These are phyloP conservation scores for Gallinago solitaria DNA, from an alignment of 2,797 vertebrate genomes.

Conservation along the genomic window DNA sequence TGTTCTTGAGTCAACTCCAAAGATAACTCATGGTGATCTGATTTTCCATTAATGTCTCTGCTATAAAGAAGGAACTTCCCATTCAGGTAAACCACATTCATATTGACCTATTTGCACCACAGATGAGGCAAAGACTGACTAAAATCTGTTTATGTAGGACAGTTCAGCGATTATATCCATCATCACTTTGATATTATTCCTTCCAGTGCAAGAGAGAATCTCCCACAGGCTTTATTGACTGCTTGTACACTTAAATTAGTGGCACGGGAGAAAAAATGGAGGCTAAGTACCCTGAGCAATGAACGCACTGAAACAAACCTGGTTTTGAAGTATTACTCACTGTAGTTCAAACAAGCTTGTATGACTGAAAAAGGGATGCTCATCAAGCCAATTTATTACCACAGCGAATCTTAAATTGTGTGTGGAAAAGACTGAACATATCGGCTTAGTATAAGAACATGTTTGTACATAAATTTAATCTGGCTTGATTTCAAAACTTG, in stretches of 20 bases:
- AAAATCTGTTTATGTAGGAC: not conserved
- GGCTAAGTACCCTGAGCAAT: not conserved
- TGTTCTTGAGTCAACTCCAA: not conserved
- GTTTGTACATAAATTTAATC: not conserved
- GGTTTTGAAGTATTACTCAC: not conserved
- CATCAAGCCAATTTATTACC: not conserved
- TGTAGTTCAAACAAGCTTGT: not conserved
- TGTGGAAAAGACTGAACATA: not conserved
- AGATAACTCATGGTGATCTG: not conserved
- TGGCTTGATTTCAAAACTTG: not conserved
- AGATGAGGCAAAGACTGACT: not conserved
- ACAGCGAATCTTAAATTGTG: not conserved
- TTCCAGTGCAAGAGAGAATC: not conserved
- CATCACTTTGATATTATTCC: not conserved
- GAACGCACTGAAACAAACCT: not conserved
- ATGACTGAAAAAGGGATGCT: not conserved
- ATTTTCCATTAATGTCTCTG: not conserved
- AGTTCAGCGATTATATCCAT: not conserved
- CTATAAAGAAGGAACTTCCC: not conserved
- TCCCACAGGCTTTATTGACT: not conserved
- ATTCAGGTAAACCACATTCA: not conserved
- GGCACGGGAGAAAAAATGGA: not conserved
- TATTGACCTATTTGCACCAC: rapidly evolving
- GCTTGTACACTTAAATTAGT: not conserved
- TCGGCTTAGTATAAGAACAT: not conserved